Evolutionary conservation across 2,888 invertebrate species (phyloP).

Genomic region (Calliopum simillimum): DNA sequence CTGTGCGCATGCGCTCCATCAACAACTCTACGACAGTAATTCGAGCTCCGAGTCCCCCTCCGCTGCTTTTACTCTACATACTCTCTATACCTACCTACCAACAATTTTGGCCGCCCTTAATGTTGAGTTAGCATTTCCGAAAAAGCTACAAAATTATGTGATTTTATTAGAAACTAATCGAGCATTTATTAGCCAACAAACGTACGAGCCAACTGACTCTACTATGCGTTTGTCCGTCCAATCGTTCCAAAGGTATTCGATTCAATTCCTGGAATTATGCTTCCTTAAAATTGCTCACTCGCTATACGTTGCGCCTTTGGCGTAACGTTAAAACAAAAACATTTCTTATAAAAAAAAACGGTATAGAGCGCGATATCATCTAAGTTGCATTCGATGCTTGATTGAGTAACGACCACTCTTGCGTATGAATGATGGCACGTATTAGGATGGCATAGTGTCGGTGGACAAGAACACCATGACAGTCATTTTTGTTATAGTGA

Average conservation of each 20-base stretch:
- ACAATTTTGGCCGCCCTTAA: too few species aligned
- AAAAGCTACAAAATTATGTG: constrained; percentile 16
- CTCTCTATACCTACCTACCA: too few species aligned
- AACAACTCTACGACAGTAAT: constrained; percentile 14
- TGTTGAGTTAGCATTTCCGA: constrained; percentile 1
- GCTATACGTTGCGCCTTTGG: constrained; percentile 42
- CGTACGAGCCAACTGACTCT: not conserved
- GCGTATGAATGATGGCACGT: constrained; percentile 1
- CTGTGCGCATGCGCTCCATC: too few species aligned
- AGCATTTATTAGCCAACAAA: constrained; percentile 28
- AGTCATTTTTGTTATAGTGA: too few species aligned
- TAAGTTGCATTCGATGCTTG: constrained; percentile 18
- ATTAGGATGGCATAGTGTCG: not conserved
- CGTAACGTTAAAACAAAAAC: not conserved
- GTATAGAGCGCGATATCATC: constrained; percentile 43
- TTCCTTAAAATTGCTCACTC: constrained; percentile 52
- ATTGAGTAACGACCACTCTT: not conserved
- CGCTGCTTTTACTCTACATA: not conserved
- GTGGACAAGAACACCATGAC: not conserved
- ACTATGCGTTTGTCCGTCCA: too few species aligned
- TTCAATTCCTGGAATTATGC: constrained; percentile 62
- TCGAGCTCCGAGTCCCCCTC: constrained; percentile 18
- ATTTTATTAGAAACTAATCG: constrained; percentile 43
- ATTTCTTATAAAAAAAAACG: too few species aligned
- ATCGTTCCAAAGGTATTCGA: constrained; percentile 56